These are phyloP conservation scores for Psittacula derbiana DNA, from an alignment of 2,797 vertebrate species.

Conservation along the genomic window DNA sequence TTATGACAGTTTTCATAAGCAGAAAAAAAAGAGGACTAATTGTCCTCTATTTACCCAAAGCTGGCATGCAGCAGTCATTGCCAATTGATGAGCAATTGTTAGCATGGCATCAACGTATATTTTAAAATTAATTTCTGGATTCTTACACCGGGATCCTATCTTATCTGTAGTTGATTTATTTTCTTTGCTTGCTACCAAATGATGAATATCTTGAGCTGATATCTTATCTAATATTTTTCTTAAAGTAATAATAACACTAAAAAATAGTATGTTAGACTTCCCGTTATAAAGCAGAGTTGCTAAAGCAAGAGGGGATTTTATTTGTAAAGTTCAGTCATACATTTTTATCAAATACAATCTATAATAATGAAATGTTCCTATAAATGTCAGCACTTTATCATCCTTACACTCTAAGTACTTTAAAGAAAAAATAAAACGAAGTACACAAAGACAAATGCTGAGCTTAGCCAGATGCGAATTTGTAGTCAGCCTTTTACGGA, in stretches of 20 bases:
- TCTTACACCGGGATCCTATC: not conserved
- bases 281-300: not conserved
- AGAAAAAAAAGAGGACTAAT: not conserved
- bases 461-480: slow-evolving; percentile 52
- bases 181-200: not conserved
- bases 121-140: slow-evolving; percentile 7
- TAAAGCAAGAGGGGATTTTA: slow-evolving; percentile 22
- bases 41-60: not conserved
- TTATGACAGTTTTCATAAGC: not conserved
- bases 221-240: not conserved
- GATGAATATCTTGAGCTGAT: not conserved
- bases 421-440: slow-evolving; percentile 45
- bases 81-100: not conserved
- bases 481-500: slow-evolving; percentile 52
- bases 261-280: slow-evolving; percentile 19
- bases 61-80: not conserved
- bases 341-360: slow-evolving; percentile 47
- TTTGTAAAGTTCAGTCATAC: slow-evolving; percentile 58
- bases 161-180: not conserved
- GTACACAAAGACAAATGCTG: slow-evolving; percentile 53
- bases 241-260: not conserved
- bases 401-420: slow-evolving; percentile 25
- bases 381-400: slow-evolving; percentile 55
- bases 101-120: not conserved
- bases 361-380: slow-evolving; percentile 45